Percentiles rank a stretch among this genome's conserved stretches.
phyloP scores from a whole-genome alignment of 2,797 vertebrate genomes.

The Pipistrellus pipistrellus region DNA sequence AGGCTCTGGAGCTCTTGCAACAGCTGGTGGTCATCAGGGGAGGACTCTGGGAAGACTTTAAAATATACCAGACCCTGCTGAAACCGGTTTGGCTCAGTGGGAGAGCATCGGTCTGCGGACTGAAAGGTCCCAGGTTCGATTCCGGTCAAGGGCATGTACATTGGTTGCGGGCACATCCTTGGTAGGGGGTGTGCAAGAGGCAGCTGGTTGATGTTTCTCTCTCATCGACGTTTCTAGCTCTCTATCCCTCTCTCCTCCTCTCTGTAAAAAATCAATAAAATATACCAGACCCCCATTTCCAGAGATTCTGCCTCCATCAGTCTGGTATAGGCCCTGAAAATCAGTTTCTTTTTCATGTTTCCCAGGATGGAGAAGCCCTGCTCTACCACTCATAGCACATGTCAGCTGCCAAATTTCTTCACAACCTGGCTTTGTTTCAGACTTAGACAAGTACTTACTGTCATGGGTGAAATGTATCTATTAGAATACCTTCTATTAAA shows the following conservation, averaged over 20 bases:
- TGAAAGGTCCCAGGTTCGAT: no score
- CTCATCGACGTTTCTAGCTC: no score
- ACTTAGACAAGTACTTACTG: background rate
- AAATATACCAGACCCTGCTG: background rate
- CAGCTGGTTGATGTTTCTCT: no score
- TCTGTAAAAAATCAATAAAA: background rate
- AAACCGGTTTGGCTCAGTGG: no score
- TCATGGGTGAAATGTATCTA: slow-evolving; percentile 5
- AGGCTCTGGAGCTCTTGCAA: background rate
- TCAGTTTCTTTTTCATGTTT: background rate
- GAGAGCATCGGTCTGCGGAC: no score
- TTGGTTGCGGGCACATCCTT: no score
- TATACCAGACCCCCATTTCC: background rate
- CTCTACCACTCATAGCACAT: background rate
- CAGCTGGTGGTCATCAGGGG: background rate
- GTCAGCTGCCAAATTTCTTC: background rate
- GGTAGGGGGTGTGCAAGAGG: no score
- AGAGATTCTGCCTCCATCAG: background rate
- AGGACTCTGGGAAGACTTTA: background rate
- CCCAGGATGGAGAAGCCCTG: background rate
- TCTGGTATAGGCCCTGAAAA: background rate
- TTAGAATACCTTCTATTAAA: background rate
- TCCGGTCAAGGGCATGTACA: no score
- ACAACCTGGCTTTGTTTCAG: background rate
- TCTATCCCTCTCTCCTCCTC: no score